Conservation (phyloP, 2,888 invertebrate species). For the Alloplasta piceator region DNA sequence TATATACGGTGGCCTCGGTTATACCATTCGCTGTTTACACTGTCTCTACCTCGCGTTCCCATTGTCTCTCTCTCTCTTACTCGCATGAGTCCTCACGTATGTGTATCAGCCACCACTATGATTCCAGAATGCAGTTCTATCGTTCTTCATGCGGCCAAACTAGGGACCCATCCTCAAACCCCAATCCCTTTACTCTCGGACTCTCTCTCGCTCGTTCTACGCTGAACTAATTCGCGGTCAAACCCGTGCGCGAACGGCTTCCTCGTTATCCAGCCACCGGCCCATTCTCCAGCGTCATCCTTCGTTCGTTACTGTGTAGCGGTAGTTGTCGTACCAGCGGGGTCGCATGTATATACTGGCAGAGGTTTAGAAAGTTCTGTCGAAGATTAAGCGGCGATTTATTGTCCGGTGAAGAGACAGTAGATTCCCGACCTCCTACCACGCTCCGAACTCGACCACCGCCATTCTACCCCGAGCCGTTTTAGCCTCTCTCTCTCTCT, state of each 20-base stretch:
- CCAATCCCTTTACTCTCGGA: conserved; percentile 13
- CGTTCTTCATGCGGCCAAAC: conserved; percentile 70
- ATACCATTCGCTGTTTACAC: conserved; percentile 45
- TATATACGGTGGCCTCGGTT: neutral
- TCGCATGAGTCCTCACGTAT: conserved; percentile 9
- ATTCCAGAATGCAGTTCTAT: conserved; percentile 32
- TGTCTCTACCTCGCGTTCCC: conserved; percentile 3
- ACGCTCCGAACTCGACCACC: conserved; percentile 14
- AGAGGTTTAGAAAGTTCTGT: conserved; percentile 75
- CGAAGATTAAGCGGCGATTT: conserved; percentile 78
- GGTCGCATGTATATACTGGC: conserved; percentile 33
- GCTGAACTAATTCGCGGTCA: conserved; percentile 75
- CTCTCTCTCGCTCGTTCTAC: conserved; percentile 56
- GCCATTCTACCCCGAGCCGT: neutral
- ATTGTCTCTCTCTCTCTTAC: conserved; percentile 12
- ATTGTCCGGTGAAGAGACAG: conserved; percentile 70
- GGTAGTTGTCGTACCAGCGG: conserved; percentile 34
- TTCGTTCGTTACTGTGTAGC: conserved; percentile 21
- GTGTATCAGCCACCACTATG: conserved; percentile 18
- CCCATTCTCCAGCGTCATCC: conserved; percentile 43
- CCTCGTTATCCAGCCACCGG: conserved; percentile 61
- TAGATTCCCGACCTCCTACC: conserved; percentile 66
- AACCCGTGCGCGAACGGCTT: conserved; percentile 68
- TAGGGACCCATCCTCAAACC: conserved; percentile 70
- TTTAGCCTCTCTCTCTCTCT: conserved; percentile 37